Percentiles rank a stretch among this genome's conserved stretches.
Evolutionary conservation across 2,113 vertebrate genomes (phyloP).

Genomic region (Electrona antarctica): DNA sequence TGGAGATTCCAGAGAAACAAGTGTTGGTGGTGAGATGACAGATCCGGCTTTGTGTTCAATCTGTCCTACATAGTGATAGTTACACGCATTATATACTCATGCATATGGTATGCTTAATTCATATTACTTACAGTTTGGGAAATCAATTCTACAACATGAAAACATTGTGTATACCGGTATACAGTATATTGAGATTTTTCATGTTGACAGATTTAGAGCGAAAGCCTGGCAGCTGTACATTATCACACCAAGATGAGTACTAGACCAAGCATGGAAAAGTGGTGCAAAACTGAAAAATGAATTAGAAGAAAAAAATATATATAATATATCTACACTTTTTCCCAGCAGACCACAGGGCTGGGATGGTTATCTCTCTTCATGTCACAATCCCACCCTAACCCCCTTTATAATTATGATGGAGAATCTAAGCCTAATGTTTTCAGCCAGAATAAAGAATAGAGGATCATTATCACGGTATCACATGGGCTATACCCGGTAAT

Average conservation of each 20-base stretch:
- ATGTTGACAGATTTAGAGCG: too few relatives aligned
- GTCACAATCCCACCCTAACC: not conserved
- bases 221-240: too few relatives aligned
- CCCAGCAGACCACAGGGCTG: not conserved
- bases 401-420: constrained; percentile 33
- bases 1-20: constrained; percentile 2
- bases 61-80: too few relatives aligned
- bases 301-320: not conserved
- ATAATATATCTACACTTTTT: not conserved
- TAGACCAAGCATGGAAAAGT: too few relatives aligned
- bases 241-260: too few relatives aligned
- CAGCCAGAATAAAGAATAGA: constrained; percentile 63
- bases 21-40: not conserved
- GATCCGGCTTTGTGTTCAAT: too few relatives aligned
- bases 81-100: too few relatives aligned
- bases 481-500: constrained; percentile 71
- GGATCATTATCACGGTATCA: constrained; percentile 71
- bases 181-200: too few relatives aligned
- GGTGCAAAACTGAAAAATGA: not conserved
- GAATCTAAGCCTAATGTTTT: constrained; percentile 46
- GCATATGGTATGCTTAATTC: too few relatives aligned
- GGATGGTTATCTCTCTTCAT: not conserved
- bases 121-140: too few relatives aligned
- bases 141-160: too few relatives aligned
- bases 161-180: too few relatives aligned